Percentiles rank a stretch among this genome's conserved stretches.
phyloP scores from a whole-genome alignment of 2,888 invertebrate genomes.

The Macrosoma leucophasiata region DNA sequence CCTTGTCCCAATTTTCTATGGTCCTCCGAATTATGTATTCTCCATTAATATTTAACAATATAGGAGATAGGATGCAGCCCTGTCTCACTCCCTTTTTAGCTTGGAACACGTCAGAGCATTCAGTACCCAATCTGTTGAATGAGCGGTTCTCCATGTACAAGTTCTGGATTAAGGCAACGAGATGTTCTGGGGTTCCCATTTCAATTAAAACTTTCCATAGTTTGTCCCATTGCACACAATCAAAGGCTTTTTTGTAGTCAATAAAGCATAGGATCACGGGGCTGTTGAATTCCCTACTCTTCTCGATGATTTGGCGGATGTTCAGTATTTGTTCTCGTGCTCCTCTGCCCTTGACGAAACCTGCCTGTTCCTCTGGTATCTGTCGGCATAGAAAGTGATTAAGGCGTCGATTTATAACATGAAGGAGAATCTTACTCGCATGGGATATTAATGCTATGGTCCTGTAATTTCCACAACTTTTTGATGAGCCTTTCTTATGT shows the following conservation, averaged over 20 bases:
- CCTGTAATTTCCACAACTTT: slow-evolving; percentile 5
- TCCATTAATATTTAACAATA: too few relatives aligned
- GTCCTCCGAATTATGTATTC: too few relatives aligned
- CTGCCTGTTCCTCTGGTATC: slow-evolving; percentile 22
- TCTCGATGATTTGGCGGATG: slow-evolving; percentile 17
- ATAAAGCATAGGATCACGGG: slow-evolving; percentile 14
- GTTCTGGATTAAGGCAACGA: too few relatives aligned
- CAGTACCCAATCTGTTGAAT: too few relatives aligned
- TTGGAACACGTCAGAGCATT: too few relatives aligned
- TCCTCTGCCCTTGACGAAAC: slow-evolving; percentile 19
- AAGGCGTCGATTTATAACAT: slow-evolving; percentile 9
- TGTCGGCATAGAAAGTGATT: slow-evolving; percentile 4
- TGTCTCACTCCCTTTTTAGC: too few relatives aligned
- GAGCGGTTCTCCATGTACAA: too few relatives aligned
- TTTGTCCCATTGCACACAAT: slow-evolving; percentile 12
- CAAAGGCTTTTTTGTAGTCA: slow-evolving; percentile 20
- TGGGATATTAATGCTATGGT: slow-evolving; percentile 11
- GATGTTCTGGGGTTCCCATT: slow-evolving; percentile 15
- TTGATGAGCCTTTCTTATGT: slow-evolving; percentile 11
- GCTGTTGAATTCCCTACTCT: slow-evolving; percentile 14
- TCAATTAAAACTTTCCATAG: slow-evolving; percentile 15
- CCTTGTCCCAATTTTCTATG: too few relatives aligned
- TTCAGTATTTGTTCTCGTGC: slow-evolving; percentile 20
- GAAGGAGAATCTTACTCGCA: slow-evolving; percentile 12
- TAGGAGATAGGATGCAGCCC: too few relatives aligned